phyloP scores from a whole-genome alignment of 2,888 invertebrate genomes.

The Caenorhabditis sp. region DNA sequence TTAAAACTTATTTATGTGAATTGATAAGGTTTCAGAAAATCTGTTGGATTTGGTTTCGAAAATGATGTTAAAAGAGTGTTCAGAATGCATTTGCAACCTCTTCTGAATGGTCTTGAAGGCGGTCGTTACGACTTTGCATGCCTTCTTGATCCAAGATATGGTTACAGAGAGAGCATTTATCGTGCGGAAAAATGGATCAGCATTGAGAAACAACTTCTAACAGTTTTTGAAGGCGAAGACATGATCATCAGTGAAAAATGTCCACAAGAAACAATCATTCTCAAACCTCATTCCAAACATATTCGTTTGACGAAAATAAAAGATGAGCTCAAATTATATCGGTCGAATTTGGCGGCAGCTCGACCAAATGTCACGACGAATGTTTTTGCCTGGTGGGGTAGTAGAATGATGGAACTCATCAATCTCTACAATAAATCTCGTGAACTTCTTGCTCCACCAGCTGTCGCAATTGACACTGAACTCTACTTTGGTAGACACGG shows the following conservation, averaged over 20 bases:
- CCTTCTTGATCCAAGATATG: constrained; percentile 25
- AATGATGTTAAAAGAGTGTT: background rate
- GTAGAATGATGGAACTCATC: constrained; percentile 1
- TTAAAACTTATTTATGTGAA: no score
- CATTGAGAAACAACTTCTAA: constrained; percentile 5
- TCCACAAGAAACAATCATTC: background rate
- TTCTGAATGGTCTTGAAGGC: background rate
- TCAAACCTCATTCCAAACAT: background rate
- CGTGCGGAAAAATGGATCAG: background rate
- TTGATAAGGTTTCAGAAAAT: no score
- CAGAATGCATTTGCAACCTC: background rate
- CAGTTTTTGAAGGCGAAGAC: constrained; percentile 1
- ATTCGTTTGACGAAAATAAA: background rate
- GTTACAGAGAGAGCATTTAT: background rate
- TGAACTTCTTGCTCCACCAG: constrained; percentile 24
- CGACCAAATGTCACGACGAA: constrained; percentile 5
- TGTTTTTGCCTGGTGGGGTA: constrained; percentile 20
- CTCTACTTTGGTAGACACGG: constrained; percentile 14
- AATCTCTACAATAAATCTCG: constrained; percentile 9
- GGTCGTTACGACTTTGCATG: constrained; percentile 7
- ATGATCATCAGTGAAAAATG: background rate
- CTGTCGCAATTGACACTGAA: constrained; percentile 11
- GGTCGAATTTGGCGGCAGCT: background rate
- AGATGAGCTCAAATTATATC: constrained; percentile 12
- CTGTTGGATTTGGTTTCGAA: background rate